Percentiles rank a stretch among this genome's conserved stretches.
Conservation (phyloP, 2,113 vertebrate genomes). For the Phasianus colchicus region DNA sequence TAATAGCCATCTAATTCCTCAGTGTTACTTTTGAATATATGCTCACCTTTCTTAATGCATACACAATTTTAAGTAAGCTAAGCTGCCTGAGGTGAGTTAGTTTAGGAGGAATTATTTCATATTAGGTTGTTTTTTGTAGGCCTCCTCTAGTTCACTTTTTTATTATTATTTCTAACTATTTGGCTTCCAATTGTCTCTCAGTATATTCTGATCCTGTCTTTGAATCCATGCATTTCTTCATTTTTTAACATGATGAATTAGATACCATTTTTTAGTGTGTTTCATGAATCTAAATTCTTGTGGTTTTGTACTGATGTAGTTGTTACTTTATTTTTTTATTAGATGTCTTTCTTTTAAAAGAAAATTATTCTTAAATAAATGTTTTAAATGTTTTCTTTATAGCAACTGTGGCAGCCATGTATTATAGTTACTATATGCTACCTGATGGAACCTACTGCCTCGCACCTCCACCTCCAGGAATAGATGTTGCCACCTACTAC, state of each 20-base stretch:
- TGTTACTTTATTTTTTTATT: background rate
- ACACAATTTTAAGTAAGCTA: background rate
- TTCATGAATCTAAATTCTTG: background rate
- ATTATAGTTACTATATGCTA: conserved; percentile 98
- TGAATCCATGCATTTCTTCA: background rate
- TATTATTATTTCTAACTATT: background rate
- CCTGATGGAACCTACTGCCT: conserved; percentile 95
- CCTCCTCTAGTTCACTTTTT: background rate
- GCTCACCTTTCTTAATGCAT: background rate
- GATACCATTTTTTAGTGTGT: background rate
- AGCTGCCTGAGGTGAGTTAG: background rate
- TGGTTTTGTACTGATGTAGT: background rate
- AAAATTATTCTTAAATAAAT: background rate
- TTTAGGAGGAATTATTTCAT: background rate
- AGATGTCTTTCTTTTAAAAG: background rate
- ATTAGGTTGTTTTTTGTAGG: background rate
- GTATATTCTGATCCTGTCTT: background rate
- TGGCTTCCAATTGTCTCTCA: background rate
- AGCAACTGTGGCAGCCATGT: conserved; percentile 87
- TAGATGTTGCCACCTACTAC: conserved; percentile 90
- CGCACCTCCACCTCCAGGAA: conserved; percentile 91
- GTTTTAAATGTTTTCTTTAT: background rate
- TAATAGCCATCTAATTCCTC: background rate
- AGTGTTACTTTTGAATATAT: background rate
- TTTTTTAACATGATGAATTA: background rate